Base-by-base conservation (phyloP, 2,113 vertebrate genomes). In the Carassius auratus region DNA sequence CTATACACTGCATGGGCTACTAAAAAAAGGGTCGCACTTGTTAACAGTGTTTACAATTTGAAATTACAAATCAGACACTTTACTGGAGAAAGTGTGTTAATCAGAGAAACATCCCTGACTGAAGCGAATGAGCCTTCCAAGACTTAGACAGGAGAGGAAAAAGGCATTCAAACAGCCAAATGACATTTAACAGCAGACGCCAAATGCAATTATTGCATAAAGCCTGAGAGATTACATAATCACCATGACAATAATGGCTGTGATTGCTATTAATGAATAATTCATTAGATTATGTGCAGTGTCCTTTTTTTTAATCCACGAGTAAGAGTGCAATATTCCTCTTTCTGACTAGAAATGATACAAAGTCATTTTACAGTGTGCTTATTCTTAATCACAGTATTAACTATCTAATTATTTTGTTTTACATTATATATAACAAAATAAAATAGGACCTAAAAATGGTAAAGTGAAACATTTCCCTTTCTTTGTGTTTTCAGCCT, bases 241-340 rank as follows among this genome's bases (percentile, higher is more conserved):
- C 52, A 83, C 64, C 71, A 80, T 77, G 45, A 14, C 42, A 59
- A 78, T 87, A 45, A 87, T 68, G 23, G 36, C 15, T 48, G 55
- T 64, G 73, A 87, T 84, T 42, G 50, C 45, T 21, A 74, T 30
- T 21, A 55, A 76, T 85, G 59, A 76, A 81, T 84, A 59, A 75
- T 76, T 57, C 86, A 81, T 81, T 21, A 21, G 23, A 59, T 23
- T 68, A 57, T 23, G 13, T 59, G 42, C 45, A 30, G 30, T 30
- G 30, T 30, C 30, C 2, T 30, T 30, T 30, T 30, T 30, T 30
- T 30, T 26, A 26, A 30, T 30, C 30, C 68, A 38, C 3, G 8
- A 71, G 26, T 66, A 14, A 66, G 13, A 14, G 61, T 62, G 61
- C n/a, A 64, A 23, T 2, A 33, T 15, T 15, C 62, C 50, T 38